Base-by-base conservation (phyloP, 2,797 vertebrate genomes). In the Gymnopithys bicolor region DNA sequence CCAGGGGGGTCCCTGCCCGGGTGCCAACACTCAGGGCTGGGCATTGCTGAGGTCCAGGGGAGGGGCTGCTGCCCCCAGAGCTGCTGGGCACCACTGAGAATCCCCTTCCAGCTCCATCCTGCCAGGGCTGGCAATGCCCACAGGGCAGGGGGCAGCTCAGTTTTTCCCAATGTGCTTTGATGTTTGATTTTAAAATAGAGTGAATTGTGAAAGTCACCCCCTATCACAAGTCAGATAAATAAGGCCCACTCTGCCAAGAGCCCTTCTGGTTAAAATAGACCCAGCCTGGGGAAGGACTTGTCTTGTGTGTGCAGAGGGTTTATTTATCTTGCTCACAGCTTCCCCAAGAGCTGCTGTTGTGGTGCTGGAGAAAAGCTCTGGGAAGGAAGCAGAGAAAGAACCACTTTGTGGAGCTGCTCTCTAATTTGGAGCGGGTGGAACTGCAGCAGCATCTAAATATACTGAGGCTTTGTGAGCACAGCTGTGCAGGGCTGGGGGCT, bases 231-330 rank as follows among this genome's bases (percentile, higher is more conserved):
- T 9, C 30, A 2, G 3, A 49, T 24, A 45, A 91, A 59, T 60
- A 37, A 73, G 45, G 35, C 23, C n/a, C 1, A 0, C 46, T 84
- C 51, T 10, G 25, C 70, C 73, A 70, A 86, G 84, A 74, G 92
- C 92, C 84, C 91, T 91, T 83, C 41, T 74, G 87, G 69, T 22
- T 89, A 84, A 91, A 96, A 93, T 82, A 95, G 86, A 63, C 3
- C 46, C 48, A 30, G 85, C 70, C 79, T 53, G 35, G 87, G 68
- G 53, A 66, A 78, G 78, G 59, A 59, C 73, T 60, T 7, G 2
- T 33, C 37, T 63, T n/a, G 17, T 52, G 49, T 35, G 55, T 14
- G 67, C 62, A 21, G 49, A 48, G 86, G 4, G 76, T 82, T 74
- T 70, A n/a, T 93, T 93, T 71, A 13, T 39, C 35, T 19, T 35